Base-by-base conservation (phyloP, 2,797 vertebrate species). In the Carcharodon carcharias region DNA sequence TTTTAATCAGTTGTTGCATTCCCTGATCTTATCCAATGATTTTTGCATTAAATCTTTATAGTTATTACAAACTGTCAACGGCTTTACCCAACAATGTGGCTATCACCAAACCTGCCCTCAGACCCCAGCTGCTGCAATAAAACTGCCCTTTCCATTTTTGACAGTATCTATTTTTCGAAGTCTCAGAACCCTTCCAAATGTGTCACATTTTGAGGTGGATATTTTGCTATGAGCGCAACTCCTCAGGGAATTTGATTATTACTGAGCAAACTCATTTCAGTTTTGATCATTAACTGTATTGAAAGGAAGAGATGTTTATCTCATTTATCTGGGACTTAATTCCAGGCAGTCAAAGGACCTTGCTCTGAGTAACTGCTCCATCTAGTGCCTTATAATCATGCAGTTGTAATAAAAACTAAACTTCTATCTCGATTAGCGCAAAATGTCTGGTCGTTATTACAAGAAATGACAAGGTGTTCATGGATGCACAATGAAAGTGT, bases 301-400 rank as follows among this genome's bases (percentile, higher is more conserved):
- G 31, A 63, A 92, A n/a, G 56, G 89, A 63, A 61, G 56, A 92
- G 12, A 92, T 18, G 31, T 92, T 91, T 91, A 91, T 91, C 56
- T 28, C 5, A 92, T 92, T 63, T 92, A 50, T 69, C 63, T 45
- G 40, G n/a, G 67, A 69, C 56, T 92, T 31, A 63, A n/a, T 28
- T 16, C 89, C 12, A 50, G 7, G 16, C 23, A 95, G 16, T 45
- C 63, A 69, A 94, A 94, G 9, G 6, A 69, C 93, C 1, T 3
- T 69, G 93, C 9, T 95, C 93, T 95, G 65, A 71, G 40, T 50
- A 71, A 95, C n/a, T 95, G n/a, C 93, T 67, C 93, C 61, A 50
- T 50, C 93, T 69, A 91, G 31, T 61, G 56, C 56, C 11, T 16
- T 91, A 31, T 14, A 63, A 61, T n/a, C 35, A 35, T 61, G 56